These are phyloP conservation scores for Emmelina monodactyla DNA, from an alignment of 2,888 invertebrate genomes.

Conservation along the genomic window DNA sequence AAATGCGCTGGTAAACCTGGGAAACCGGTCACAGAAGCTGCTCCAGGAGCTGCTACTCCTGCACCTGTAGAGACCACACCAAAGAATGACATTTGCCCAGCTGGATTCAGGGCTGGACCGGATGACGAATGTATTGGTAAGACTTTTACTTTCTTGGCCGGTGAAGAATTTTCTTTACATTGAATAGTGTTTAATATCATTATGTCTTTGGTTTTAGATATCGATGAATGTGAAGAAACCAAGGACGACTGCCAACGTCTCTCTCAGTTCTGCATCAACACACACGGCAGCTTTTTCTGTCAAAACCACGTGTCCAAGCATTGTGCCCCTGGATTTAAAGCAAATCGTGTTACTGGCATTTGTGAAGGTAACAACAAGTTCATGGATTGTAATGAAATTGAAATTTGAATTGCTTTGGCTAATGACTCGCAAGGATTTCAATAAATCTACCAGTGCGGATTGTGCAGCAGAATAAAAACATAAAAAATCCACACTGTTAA, in stretches of 20 bases:
- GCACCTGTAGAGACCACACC: conserved; percentile 20
- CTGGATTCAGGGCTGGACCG: conserved; percentile 61
- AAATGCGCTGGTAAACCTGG: conserved; percentile 53
- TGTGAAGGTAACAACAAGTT: conserved; percentile 65
- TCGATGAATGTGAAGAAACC: conserved; percentile 75
- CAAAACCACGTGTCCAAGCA: conserved; percentile 70
- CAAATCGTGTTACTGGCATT: conserved; percentile 52
- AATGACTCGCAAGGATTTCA: too few relatives aligned
- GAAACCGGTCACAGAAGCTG: conserved; percentile 37
- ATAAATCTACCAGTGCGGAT: too few relatives aligned
- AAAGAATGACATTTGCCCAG: conserved; percentile 58
- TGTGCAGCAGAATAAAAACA: too few relatives aligned
- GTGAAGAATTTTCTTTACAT: not conserved
- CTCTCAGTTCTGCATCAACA: conserved; percentile 75
- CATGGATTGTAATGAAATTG: too few relatives aligned
- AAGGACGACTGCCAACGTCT: conserved; percentile 71
- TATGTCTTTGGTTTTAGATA: conserved; percentile 66
- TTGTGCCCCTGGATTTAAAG: conserved; percentile 72
- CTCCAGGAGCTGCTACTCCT: conserved; percentile 25
- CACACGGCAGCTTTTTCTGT: conserved; percentile 74
- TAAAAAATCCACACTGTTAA: too few relatives aligned
- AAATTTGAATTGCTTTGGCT: not conserved
- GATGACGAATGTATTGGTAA: conserved; percentile 60
- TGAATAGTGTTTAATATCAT: too few relatives aligned
- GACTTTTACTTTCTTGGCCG: conserved; percentile 7